Evolutionary conservation across 2,797 vertebrate species (phyloP), one percentile per base, ranked within the genome.

Genomic region (Gymnoscopelus braueri): DNA sequence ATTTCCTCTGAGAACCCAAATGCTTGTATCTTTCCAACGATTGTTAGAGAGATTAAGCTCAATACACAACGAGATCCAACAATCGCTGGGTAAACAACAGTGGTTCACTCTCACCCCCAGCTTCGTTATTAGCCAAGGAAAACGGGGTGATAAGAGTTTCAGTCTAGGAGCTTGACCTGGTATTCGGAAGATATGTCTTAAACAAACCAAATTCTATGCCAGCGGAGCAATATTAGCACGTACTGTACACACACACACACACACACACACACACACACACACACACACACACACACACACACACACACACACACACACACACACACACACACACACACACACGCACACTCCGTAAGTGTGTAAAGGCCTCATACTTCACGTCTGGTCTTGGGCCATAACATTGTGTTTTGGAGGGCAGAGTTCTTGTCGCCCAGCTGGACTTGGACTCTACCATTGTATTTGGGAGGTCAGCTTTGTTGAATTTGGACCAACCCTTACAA

Each of bases 401-500:
- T 90, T 90, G 89, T 90, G 82, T 90, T 84, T 59, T 29, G 49
- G 14, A 78, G 70, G 85, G 77, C 80, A 77, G 79, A 71, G 69
- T 29, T 78, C 68, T 76, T 66, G 87, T 78, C 12, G 11, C 60
- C 66, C 80, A 72, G 76, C 79, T 87, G 79, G 84, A 79, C 72
- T 55, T 73, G 13, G 78, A 68, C 83, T 81, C 0, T 51, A 60
- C 78, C 76, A 90, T 91, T 92, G 89, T 92, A 65, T 90, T 88
- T 74, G 78, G 63, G 78, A 88, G 88, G 84, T 88, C 84, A 86
- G 75, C 81, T 59, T 87, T 90, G 89, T 92, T 92, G 86, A 72
- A 78, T 85, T 90, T 90, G 88, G 91, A 90, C 74, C 65, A 48
- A 66, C 13, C 66, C 8, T 10, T 69, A 77, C 82, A 10, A 44